These are phyloP conservation scores for Philotrypesis tridentata DNA, from an alignment of 1,140 invertebrate genomes.

Conservation along the genomic window DNA sequence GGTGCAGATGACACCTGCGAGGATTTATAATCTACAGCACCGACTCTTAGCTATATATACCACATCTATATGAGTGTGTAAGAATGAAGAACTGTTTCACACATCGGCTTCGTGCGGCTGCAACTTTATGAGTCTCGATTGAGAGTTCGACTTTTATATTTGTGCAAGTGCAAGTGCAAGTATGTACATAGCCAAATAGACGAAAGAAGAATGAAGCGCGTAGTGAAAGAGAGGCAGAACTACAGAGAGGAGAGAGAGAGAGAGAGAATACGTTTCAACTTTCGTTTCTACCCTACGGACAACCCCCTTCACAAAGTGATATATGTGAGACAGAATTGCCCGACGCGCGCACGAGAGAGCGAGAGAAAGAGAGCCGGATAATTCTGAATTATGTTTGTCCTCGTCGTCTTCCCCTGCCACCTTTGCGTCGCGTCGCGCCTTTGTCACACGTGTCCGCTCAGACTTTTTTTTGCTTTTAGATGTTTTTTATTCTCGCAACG, in stretches of 20 bases:
- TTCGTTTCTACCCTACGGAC: constrained; percentile 54
- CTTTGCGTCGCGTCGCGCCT: constrained; percentile 54
- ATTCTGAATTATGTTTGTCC: constrained; percentile 71
- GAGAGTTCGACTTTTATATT: not conserved
- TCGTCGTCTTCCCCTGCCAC: constrained; percentile 58
- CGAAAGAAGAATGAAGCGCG: constrained; percentile 15
- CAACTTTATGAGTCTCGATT: not conserved
- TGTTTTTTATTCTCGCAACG: constrained; percentile 19
- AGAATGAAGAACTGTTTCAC: not conserved
- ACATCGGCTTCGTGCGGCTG: not conserved
- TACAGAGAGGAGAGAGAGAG: not conserved
- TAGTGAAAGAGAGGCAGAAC: constrained; percentile 5
- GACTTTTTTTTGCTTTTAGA: constrained; percentile 31
- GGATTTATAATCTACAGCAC: constrained; percentile 53
- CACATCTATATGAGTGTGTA: constrained; percentile 1
- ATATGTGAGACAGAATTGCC: constrained; percentile 65
- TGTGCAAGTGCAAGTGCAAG: not conserved
- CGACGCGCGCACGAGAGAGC: constrained; percentile 41
- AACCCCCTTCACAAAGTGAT: constrained; percentile 65
- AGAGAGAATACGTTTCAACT: constrained; percentile 42
- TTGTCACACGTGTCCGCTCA: constrained; percentile 57
- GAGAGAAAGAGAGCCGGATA: constrained; percentile 55
- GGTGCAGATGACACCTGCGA: constrained; percentile 62
- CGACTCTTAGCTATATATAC: not conserved
- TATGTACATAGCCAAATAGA: not conserved